A percentile compares a stretch with the other conserved stretches of the same genome.
phyloP scores from a whole-genome alignment of 2,888 invertebrate species.

The Acleris emargana region DNA sequence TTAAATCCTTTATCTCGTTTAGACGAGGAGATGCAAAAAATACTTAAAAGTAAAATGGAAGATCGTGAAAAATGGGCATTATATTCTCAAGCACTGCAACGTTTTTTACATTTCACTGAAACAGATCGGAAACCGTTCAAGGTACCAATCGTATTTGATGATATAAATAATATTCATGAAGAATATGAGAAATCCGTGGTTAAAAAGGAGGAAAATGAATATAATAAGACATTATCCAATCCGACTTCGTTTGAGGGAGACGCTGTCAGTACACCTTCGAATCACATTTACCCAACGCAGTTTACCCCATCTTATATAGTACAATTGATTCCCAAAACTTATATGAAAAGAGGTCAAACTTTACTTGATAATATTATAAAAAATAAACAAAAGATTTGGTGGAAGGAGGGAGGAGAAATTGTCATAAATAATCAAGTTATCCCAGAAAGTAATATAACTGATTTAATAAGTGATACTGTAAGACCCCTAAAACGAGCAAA shows the following conservation, averaged over 20 bases:
- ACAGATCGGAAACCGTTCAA: conserved; percentile 39
- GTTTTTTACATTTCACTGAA: conserved; percentile 42
- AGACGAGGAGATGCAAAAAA: conserved; percentile 41
- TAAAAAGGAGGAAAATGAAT: conserved; percentile 13
- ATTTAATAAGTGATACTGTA: conserved; percentile 44
- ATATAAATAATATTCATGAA: conserved; percentile 4
- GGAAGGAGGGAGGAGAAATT: conserved; percentile 42
- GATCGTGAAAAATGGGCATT: conserved; percentile 43
- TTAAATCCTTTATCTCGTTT: conserved; percentile 35
- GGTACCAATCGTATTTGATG: conserved; percentile 29
- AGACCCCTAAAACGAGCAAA: conserved; percentile 44
- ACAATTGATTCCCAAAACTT: conserved; percentile 38
- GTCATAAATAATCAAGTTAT: conserved; percentile 41
- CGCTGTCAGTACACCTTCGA: not conserved
- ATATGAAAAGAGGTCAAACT: conserved; percentile 40
- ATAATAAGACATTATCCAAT: conserved; percentile 3
- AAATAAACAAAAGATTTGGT: conserved; percentile 38
- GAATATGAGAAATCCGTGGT: not conserved
- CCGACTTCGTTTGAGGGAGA: not conserved
- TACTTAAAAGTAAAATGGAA: conserved; percentile 39
- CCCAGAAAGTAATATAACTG: conserved; percentile 44
- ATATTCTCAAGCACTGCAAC: conserved; percentile 43
- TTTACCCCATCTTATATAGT: conserved; percentile 31
- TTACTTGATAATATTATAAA: conserved; percentile 36
- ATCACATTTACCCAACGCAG: not conserved